A percentile compares a stretch with the other conserved stretches of the same genome.
Evolutionary conservation across 2,797 vertebrate genomes (phyloP).

Genomic region (Antennarius maculatus): DNA sequence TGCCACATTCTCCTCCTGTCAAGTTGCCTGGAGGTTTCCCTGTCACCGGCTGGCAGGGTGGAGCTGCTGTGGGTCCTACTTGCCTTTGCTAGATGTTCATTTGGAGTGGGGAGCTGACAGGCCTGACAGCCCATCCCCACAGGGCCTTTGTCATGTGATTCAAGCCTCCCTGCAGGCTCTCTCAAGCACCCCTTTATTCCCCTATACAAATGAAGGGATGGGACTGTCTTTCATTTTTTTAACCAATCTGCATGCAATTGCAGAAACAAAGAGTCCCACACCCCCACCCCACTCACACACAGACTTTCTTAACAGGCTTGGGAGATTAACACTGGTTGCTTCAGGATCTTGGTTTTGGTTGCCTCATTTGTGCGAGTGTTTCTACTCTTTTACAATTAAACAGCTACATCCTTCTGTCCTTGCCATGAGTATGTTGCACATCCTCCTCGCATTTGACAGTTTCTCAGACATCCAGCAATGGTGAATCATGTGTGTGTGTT

Average conservation of each 20-base stretch:
- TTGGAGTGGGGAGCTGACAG: slow-evolving; percentile 94
- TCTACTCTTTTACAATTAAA: slow-evolving; percentile 77
- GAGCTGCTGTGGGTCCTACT: slow-evolving; percentile 86
- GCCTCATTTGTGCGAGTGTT: slow-evolving; percentile 78
- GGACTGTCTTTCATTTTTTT: slow-evolving; percentile 78
- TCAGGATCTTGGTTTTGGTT: slow-evolving; percentile 77
- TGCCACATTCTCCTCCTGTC: slow-evolving; percentile 97
- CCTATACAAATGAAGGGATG: slow-evolving; percentile 84
- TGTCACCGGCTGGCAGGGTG: slow-evolving; percentile 89
- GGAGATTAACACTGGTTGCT: slow-evolving; percentile 86
- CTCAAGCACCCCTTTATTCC: slow-evolving; percentile 84
- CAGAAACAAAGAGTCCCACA: slow-evolving; percentile 81
- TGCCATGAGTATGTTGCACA: slow-evolving; percentile 68
- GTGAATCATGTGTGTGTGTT: slow-evolving; percentile 55
- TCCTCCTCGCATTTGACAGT: slow-evolving; percentile 65
- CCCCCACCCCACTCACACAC: slow-evolving; percentile 70
- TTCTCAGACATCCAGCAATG: slow-evolving; percentile 60
- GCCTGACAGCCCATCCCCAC: slow-evolving; percentile 95
- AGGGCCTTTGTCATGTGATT: slow-evolving; percentile 89
- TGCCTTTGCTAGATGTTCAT: slow-evolving; percentile 96
- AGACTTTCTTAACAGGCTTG: slow-evolving; percentile 83
- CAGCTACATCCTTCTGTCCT: slow-evolving; percentile 76
- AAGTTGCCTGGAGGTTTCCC: slow-evolving; percentile 97
- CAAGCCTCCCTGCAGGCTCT: slow-evolving; percentile 83
- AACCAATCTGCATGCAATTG: slow-evolving; percentile 82